Percentiles rank a stretch among this genome's conserved stretches.
These are phyloP conservation scores for Aporrectodea caliginosa DNA, from an alignment of 1,140 invertebrate genomes.

Conservation along the genomic window DNA sequence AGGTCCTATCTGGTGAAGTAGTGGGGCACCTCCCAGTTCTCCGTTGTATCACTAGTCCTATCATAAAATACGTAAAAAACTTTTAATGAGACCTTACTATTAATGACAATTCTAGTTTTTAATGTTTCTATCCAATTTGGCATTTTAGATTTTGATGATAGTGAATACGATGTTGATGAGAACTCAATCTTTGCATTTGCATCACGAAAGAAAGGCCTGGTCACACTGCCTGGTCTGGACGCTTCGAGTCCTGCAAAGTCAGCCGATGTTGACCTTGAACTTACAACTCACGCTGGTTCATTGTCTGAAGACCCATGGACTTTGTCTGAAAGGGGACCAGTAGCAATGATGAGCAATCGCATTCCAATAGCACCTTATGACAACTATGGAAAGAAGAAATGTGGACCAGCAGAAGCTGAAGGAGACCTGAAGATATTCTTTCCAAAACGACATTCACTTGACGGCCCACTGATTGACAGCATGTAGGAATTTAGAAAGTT, in stretches of 20 bases:
- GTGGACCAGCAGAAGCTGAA: background rate
- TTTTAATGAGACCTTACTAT: too few relatives aligned
- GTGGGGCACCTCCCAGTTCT: too few relatives aligned
- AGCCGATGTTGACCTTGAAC: background rate
- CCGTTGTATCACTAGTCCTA: too few relatives aligned
- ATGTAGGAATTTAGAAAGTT: background rate
- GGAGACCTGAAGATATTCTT: background rate
- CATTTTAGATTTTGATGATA: background rate
- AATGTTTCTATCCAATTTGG: too few relatives aligned
- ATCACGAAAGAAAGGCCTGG: background rate
- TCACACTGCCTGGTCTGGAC: background rate
- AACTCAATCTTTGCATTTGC: background rate
- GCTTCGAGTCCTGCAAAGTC: background rate
- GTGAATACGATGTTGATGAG: conserved; percentile 2
- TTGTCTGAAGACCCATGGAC: background rate
- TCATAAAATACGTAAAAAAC: too few relatives aligned
- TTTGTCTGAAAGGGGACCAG: background rate
- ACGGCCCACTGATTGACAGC: background rate
- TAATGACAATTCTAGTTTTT: too few relatives aligned
- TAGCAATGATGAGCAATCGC: background rate
- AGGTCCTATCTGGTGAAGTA: too few relatives aligned
- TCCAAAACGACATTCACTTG: background rate
- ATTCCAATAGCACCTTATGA: background rate
- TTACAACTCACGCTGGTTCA: background rate
- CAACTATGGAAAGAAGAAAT: background rate